Evolutionary conservation across 2,888 invertebrate genomes (phyloP), one percentile per base, ranked within the genome.

Genomic region (Lasioglossum villosulum): DNA sequence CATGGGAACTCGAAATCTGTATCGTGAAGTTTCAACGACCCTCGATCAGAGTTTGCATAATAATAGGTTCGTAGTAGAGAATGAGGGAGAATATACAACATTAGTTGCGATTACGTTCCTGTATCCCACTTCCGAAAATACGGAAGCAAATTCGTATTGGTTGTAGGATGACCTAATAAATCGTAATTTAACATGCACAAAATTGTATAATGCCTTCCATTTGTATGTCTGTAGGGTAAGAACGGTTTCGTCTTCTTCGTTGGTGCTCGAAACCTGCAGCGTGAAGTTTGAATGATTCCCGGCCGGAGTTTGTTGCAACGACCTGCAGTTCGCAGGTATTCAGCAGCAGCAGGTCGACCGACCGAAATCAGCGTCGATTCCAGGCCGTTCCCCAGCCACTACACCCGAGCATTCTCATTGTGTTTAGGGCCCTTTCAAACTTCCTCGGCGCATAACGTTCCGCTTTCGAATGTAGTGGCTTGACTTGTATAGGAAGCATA

Each of bases 321-420:
- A 70, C 68, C 56, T 42, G 48, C 42, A 72, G 72, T 27, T 75
- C 56, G 63, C 77, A 81, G 84, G 81, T 81, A 84, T 80, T 75
- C 48, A 42, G 4, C 34, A 39, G 56, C 85, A 42, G 63, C 85
- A 70, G 74, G 45, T 77, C 76, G 52, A 27, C 73, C 73, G 76
- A 80, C 70, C 80, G 63, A 77, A 80, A 77, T 66, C 75, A 48
- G 68, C n/a, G 45, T 30, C 66, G 83, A 73, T 76, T 79, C 66
- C 72, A 72, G 8, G 34, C 68, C 42, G 48, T 76, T 59, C 73
- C 75, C 68, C 34, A 80, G 56, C 73, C 72, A 68, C 14, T 37
- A 56, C 39, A 70, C 12, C 84, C 56, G 73, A 74, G 68, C 76
- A 52, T 68, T 66, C n/a, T 48, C 73, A 83, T 83, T 83, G 75